These are phyloP conservation scores for Anisognathus igniventris DNA, from an alignment of 2,797 vertebrate species.

Conservation along the genomic window DNA sequence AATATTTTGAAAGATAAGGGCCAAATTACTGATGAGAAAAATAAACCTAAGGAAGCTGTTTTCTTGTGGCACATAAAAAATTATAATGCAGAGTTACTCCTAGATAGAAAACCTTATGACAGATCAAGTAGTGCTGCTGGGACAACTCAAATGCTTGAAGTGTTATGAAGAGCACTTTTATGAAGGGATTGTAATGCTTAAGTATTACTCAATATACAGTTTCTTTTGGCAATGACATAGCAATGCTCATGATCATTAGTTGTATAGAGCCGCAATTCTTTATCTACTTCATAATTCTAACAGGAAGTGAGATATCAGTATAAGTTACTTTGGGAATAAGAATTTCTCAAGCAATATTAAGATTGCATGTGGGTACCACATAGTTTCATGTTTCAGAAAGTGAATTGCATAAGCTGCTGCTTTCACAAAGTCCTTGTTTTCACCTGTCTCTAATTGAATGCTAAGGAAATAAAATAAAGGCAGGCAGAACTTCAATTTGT, in stretches of 20 bases:
- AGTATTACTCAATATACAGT: neutral
- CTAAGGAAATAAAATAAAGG: neutral
- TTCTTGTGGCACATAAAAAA: neutral
- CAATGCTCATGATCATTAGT: neutral
- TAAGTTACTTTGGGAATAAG: neutral
- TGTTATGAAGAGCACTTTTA: neutral
- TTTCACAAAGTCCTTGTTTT: neutral
- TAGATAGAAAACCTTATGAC: neutral
- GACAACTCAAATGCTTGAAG: neutral
- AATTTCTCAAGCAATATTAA: neutral
- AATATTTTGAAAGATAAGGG: neutral
- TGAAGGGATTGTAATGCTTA: neutral
- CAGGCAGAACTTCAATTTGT: neutral
- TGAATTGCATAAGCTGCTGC: neutral
- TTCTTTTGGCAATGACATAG: neutral
- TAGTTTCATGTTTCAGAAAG: neutral
- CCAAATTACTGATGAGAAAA: neutral
- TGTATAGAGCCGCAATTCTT: neutral
- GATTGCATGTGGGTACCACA: neutral
- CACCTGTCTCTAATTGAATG: neutral
- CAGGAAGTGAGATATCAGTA: neutral
- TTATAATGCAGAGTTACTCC: neutral
- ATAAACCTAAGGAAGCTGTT: neutral
- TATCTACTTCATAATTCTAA: neutral
- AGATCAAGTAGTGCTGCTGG: neutral